These are phyloP conservation scores for Strigamia crassipes DNA, from an alignment of 2,888 invertebrate species.

Conservation along the genomic window DNA sequence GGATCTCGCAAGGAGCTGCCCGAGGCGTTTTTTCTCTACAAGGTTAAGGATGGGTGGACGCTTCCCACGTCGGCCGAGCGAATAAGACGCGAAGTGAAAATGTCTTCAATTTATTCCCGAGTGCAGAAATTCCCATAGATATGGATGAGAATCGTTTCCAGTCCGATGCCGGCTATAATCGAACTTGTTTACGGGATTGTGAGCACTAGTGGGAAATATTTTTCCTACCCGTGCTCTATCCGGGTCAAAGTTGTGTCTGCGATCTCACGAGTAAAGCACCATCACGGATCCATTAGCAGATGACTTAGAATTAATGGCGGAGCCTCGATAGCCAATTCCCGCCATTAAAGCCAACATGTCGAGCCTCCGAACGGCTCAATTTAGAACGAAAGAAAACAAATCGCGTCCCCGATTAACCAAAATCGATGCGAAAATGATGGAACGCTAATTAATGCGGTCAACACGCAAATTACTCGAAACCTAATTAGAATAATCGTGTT, in stretches of 20 bases:
- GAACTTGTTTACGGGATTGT: not conserved
- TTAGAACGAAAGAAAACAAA: not conserved
- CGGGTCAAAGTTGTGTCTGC: not conserved
- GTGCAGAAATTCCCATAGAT: not conserved
- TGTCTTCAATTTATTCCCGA: not conserved
- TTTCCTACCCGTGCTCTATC: not conserved
- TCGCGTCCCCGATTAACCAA: too few relatives aligned
- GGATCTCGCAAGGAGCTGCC: not conserved
- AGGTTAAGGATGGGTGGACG: slow-evolving; percentile 14
- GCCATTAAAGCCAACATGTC: not conserved
- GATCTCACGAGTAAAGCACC: slow-evolving; percentile 7
- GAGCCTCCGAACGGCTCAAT: not conserved
- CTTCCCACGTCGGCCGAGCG: slow-evolving; percentile 19
- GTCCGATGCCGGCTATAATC: not conserved
- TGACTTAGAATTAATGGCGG: not conserved
- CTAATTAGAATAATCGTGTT: too few relatives aligned
- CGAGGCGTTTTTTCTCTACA: not conserved
- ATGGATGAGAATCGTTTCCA: slow-evolving; percentile 26
- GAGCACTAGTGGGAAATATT: slow-evolving; percentile 8
- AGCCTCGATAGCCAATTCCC: not conserved
- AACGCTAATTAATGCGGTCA: too few relatives aligned
- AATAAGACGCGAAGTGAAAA: not conserved
- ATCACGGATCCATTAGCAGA: not conserved
- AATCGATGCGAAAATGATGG: too few relatives aligned
- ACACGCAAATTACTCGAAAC: not conserved